phyloP scores from a whole-genome alignment of 2,888 invertebrate genomes.

The Tortricodes alternella region DNA sequence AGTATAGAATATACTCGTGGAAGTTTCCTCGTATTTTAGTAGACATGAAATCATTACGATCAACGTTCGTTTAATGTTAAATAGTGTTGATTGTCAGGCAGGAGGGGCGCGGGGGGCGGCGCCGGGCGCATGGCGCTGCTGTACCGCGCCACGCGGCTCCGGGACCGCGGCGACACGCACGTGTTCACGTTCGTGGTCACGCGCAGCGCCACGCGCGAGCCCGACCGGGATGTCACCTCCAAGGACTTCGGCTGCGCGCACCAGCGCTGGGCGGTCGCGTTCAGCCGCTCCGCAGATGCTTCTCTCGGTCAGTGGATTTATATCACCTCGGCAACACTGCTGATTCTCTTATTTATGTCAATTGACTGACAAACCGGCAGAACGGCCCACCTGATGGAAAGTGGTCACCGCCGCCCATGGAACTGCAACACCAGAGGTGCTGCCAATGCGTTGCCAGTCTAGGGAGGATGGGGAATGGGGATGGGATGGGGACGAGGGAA shows the following conservation, averaged over 20 bases:
- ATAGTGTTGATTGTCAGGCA: slow-evolving; percentile 35
- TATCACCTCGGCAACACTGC: neutral
- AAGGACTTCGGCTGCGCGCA: slow-evolving; percentile 92
- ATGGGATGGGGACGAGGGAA: too few species aligned
- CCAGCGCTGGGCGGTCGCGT: slow-evolving; percentile 92
- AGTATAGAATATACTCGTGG: too few species aligned
- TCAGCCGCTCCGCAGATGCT: slow-evolving; percentile 88
- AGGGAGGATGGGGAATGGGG: too few species aligned
- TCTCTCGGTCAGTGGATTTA: slow-evolving; percentile 82
- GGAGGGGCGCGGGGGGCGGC: slow-evolving; percentile 70
- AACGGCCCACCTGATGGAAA: too few species aligned
- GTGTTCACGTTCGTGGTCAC: slow-evolving; percentile 93
- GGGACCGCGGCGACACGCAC: slow-evolving; percentile 91
- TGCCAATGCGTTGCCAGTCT: too few species aligned
- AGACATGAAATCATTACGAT: too few species aligned
- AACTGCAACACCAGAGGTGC: too few species aligned
- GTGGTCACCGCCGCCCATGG: too few species aligned
- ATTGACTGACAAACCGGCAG: too few species aligned
- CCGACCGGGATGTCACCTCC: slow-evolving; percentile 90
- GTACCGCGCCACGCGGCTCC: slow-evolving; percentile 91
- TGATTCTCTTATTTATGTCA: too few species aligned
- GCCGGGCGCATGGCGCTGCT: slow-evolving; percentile 88
- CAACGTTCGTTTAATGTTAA: slow-evolving; percentile 10
- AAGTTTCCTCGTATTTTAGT: too few species aligned
- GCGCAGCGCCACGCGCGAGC: slow-evolving; percentile 88